Evolutionary conservation across 2,113 vertebrate species (phyloP), one percentile per base, ranked within the genome.

Genomic region (Nothobranchius kuhntae): DNA sequence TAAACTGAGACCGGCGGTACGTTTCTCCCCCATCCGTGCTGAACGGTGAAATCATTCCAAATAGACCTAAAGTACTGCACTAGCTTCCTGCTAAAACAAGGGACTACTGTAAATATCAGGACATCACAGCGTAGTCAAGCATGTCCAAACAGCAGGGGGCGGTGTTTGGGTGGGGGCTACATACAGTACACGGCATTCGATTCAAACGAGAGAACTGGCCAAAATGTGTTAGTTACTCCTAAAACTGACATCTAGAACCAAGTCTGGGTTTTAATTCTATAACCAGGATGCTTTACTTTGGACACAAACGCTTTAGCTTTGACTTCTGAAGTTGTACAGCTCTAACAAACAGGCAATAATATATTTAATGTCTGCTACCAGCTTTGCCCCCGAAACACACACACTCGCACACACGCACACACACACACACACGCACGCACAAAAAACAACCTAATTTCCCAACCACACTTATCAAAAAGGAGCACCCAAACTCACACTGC

Each of bases 401-500:
- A 87, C 30, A 3, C 30, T 30, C 30, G 2, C 30, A 0, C 30
- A 2, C 30, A 30, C 30, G 2, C 30, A 30, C 30, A 30, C 30
- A 30, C 30, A 30, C 30, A 2, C 30, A 30, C 30, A 30, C 26
- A 30, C 26, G 4, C 26, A 30, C 26, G 26, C 26, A 30, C 26
- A 30, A 30, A 30, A 30, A 30, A 30, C 2, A 75, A 87, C 86
- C 72, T 77, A 82, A 80, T 81, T 87, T 73, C 84, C 84, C 89
- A 87, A 80, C 75, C 85, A 86, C 85, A 84, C 87, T 84, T 88
- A 87, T 85, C 82, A 89, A 89, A 91, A 87, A 90, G 68, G 83
- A 90, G 82, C 85, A 91, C 85, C 89, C 91, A 87, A 90, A 90
- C 85, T 89, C 89, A 86, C 86, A 62, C 87, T 86, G 85, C 89